A percentile compares a stretch with the other conserved stretches of the same genome.
phyloP scores from a whole-genome alignment of 2,797 vertebrate genomes.

The Phalloptychus januarius region DNA sequence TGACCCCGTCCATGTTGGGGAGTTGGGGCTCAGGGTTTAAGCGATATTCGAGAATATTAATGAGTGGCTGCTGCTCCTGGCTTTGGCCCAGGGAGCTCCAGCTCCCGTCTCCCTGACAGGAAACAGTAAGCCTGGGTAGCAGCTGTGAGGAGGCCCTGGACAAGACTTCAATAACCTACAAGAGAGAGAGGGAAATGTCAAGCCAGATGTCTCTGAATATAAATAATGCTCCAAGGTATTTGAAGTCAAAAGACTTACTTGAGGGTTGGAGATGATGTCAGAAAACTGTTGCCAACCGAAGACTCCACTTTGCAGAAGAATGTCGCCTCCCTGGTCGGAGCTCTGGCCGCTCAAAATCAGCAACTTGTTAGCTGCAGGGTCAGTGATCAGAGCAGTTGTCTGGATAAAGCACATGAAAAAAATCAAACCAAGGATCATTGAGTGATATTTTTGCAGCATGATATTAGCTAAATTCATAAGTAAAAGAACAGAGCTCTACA shows the following conservation, averaged over 20 bases:
- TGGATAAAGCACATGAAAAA: slow-evolving; percentile 57
- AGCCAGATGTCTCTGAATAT: neutral
- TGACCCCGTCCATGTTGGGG: slow-evolving; percentile 93
- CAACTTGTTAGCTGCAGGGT: slow-evolving; percentile 87
- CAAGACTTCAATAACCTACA: slow-evolving; percentile 87
- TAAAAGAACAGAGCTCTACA: neutral
- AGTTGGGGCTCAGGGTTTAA: slow-evolving; percentile 89
- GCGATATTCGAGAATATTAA: slow-evolving; percentile 84
- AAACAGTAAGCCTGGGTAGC: slow-evolving; percentile 89
- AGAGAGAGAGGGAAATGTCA: slow-evolving; percentile 23
- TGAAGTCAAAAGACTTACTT: slow-evolving; percentile 76
- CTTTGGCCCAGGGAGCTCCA: slow-evolving; percentile 88
- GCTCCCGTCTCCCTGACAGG: slow-evolving; percentile 90
- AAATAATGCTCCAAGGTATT: neutral
- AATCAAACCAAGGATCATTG: neutral
- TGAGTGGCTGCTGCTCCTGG: slow-evolving; percentile 80
- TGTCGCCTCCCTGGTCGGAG: slow-evolving; percentile 89
- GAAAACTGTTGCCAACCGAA: slow-evolving; percentile 89
- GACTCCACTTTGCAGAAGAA: slow-evolving; percentile 88
- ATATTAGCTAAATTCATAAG: neutral
- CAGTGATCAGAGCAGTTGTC: slow-evolving; percentile 87
- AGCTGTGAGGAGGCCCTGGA: slow-evolving; percentile 81
- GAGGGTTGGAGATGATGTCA: slow-evolving; percentile 85
- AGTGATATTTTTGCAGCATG: neutral
- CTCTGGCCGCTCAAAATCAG: slow-evolving; percentile 91